Conservation (phyloP, 1,140 invertebrate species). For the Gyrodactylus bullatarudis region DNA sequence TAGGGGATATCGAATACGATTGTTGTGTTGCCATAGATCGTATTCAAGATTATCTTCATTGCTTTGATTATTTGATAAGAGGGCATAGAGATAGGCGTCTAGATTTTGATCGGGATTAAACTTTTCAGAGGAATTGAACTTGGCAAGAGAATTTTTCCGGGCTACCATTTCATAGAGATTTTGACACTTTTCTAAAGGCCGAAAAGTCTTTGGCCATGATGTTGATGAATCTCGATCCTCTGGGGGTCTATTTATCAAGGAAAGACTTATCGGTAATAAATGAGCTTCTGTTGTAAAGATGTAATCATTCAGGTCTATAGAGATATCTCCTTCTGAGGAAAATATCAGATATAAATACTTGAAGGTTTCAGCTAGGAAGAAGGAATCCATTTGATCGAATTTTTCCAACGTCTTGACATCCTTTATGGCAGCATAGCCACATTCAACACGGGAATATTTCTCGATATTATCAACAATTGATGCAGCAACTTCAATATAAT, state of each 20-base stretch:
- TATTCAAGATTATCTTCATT: background rate
- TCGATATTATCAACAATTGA: constrained; percentile 59
- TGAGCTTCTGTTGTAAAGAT: constrained; percentile 88
- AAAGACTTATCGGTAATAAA: constrained; percentile 31
- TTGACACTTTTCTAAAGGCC: no score
- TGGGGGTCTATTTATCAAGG: no score
- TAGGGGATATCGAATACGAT: background rate
- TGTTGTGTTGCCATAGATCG: background rate
- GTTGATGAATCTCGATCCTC: no score
- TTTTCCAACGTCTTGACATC: constrained; percentile 4
- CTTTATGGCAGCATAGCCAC: constrained; percentile 67
- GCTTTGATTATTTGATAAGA: no score
- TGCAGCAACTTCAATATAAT: constrained; percentile 68
- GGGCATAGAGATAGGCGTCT: no score
- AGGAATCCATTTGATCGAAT: constrained; percentile 49
- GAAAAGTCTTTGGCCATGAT: no score
- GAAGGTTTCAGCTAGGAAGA: constrained; percentile 79
- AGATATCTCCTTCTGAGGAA: constrained; percentile 45
- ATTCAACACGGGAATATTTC: constrained; percentile 53
- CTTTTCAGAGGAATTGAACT: no score
- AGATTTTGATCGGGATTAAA: no score
- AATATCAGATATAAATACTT: constrained; percentile 84
- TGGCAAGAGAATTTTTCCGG: no score
- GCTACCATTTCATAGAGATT: no score
- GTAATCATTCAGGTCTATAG: constrained; percentile 69